Base-by-base conservation (phyloP, 2,797 vertebrate species). In the Gadopsis marmoratus region DNA sequence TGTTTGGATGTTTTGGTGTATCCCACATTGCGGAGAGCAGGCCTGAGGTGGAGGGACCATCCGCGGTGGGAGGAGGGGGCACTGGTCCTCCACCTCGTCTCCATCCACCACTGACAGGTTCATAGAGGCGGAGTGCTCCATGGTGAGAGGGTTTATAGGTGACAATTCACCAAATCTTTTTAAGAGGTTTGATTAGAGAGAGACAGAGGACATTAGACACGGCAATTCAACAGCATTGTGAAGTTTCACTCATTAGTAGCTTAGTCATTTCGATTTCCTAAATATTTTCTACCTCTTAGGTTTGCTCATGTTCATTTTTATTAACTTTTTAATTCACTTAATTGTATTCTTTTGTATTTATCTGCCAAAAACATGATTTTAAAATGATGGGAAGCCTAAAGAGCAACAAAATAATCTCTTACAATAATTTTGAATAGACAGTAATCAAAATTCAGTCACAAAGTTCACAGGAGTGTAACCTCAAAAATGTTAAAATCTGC, bases 71-170 rank as follows among this genome's bases (percentile, higher is more conserved):
- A 94, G 86, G 75, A 94, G 91, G 37, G 93, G 92, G 1, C 87
- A 83, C 37, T 91, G 92, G 76, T 92, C 93, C 75, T 92, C 94
- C 65, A 78, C 29, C 33, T 90, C 91, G 3, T 93, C 89, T 64
- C 91, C 91, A 29, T 92, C 90, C 47, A 83, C 81, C 69, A 76
- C 85, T 4, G 92, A 87, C 56, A 89, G 54, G 89, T 86, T 94
- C 58, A 93, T 88, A 14, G 92, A 95, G 21, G 90, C 55, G 23
- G 90, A 91, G 62, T 88, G 87, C 61, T 94, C 93, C 93, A 94
- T 95, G 47, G 58, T 47, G 71, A 73, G 23, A 47, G 7, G 54
- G 45, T 19, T 68, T 51, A 60, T 19, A 23, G 63, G 55, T 45
- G 53, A 61, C 2, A 37, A 68, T 41, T 73, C 68, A 37, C 47